Conservation (phyloP, 1,140 invertebrate species). For the Asobara japonica region DNA sequence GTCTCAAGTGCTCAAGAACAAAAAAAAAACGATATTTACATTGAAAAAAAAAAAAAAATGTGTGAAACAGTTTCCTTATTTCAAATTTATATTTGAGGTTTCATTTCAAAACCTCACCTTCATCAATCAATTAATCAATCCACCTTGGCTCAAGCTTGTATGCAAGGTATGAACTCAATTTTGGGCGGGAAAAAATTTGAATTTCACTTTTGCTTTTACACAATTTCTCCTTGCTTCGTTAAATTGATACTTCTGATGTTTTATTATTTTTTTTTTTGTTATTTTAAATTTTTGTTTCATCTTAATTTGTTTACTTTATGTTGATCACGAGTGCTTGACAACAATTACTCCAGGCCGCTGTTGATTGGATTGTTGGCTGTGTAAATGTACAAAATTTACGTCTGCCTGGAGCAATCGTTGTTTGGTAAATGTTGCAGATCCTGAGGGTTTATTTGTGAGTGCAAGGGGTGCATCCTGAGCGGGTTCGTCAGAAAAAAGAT, state of each 20-base stretch:
- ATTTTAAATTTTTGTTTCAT: constrained; percentile 3
- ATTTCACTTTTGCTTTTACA: too few species aligned
- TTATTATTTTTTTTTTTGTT: too few species aligned
- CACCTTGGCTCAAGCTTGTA: too few species aligned
- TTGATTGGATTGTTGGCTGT: constrained; percentile 70
- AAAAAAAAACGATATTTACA: constrained; percentile 13
- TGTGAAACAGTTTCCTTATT: background rate
- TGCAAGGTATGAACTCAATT: background rate
- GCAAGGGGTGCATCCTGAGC: constrained; percentile 78
- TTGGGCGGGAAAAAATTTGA: too few species aligned
- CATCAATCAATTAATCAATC: background rate
- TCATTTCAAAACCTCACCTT: too few species aligned
- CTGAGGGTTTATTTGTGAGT: constrained; percentile 72
- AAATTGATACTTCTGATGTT: too few species aligned
- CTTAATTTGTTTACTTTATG: background rate
- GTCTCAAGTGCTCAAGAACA: background rate
- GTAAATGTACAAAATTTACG: constrained; percentile 74
- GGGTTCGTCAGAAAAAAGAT: constrained; percentile 83
- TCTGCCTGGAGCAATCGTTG: constrained; percentile 69
- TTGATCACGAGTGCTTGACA: constrained; percentile 80
- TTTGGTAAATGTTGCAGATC: constrained; percentile 24
- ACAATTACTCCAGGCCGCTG: constrained; percentile 87
- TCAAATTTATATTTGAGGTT: background rate
- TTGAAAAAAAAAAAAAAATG: background rate
- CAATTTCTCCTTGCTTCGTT: too few species aligned